Base-by-base conservation (phyloP, 2,113 vertebrate species). In the Erythrocercus mccallii region DNA sequence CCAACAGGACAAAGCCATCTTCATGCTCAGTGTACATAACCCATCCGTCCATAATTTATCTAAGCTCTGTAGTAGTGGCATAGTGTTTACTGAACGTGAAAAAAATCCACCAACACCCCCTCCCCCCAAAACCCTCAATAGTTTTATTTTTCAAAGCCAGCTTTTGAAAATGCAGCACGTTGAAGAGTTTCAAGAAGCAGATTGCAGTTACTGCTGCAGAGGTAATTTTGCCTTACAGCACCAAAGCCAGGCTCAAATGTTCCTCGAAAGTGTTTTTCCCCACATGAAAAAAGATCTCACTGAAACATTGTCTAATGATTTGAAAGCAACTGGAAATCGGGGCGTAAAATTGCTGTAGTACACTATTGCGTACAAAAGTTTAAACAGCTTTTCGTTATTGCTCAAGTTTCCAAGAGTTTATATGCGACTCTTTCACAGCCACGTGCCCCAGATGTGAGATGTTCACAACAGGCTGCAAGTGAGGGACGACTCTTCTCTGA, bases 71-170 rank as follows among this genome's bases (percentile, higher is more conserved):
- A 61, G 11, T 17, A 70, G 22, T 44, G 40, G 6, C 27, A 45
- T 5, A 85, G 17, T 28, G 23, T n/a, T 80, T 37, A 38, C 12
- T 57, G 16, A 74, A 71, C 51, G 6, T 14, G 19, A 5, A 65
- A 51, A 44, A 10, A 9, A 31, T 0, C 4, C 2, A 44, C 44
- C 44, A 19, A 19, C 11, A 10, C n/a, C 23, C 11, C 1, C 2
- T 3, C 18, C 3, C 17, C 21, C 30, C 14, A 35, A 71, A 71
- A 22, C 15, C 12, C 13, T 38, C 15, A 27, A 5, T 6, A 15
- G 2, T 33, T 61, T 69, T 48, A 44, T 38, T 56, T 90, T n/a
- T 2, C 37, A 53, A 78, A 25, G 1, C 2, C 20, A 62, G 6
- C 6, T 82, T 88, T 85, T 74, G 23, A 42, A 42, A 90, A 42